Percentiles rank a stretch among this genome's conserved stretches.
Evolutionary conservation across 2,113 vertebrate species (phyloP).

Genomic region (Colius striatus): DNA sequence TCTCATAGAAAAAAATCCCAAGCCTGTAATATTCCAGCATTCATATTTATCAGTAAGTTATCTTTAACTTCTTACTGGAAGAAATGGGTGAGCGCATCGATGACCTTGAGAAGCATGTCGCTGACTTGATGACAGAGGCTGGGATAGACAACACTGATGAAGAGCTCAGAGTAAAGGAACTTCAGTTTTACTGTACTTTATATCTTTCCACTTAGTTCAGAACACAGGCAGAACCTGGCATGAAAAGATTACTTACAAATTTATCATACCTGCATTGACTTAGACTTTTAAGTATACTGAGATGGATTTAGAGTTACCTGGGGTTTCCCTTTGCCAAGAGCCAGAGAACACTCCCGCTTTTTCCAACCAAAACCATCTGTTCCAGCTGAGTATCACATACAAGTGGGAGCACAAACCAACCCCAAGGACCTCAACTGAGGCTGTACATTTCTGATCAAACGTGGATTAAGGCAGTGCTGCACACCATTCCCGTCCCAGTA

Average conservation of each 20-base stretch:
- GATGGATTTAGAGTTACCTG: background rate
- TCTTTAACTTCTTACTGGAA: constrained; percentile 82
- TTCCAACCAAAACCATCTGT: background rate
- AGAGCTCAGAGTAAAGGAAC: constrained; percentile 51
- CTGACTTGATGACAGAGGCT: constrained; percentile 85
- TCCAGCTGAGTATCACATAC: background rate
- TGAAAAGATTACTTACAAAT: background rate
- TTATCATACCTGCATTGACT: background rate
- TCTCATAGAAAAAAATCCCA: background rate
- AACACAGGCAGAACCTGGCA: background rate
- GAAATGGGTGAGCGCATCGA: constrained; percentile 86
- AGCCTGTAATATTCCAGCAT: background rate
- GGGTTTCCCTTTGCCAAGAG: background rate
- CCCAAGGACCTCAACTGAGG: background rate
- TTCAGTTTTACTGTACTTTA: background rate
- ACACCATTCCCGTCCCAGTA: background rate
- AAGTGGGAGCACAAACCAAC: background rate
- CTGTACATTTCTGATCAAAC: background rate
- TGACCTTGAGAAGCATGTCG: constrained; percentile 83
- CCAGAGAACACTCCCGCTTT: background rate
- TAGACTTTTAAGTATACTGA: background rate
- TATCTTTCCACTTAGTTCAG: background rate
- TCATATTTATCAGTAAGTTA: background rate
- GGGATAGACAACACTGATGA: constrained; percentile 73
- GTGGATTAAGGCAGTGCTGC: background rate